Conservation (phyloP, 2,113 vertebrate genomes). For the Ctenomys sociabilis region DNA sequence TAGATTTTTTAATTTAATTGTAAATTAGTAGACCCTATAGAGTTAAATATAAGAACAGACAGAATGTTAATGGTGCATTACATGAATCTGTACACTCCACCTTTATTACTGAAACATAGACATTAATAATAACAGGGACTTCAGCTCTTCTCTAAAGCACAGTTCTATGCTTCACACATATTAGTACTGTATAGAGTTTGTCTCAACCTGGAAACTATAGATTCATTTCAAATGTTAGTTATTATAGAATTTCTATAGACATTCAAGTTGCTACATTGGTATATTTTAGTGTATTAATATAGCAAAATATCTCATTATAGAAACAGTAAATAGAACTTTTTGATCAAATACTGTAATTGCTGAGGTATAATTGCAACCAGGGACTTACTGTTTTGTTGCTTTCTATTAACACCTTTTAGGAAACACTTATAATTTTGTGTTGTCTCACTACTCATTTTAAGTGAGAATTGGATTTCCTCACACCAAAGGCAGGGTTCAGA, state of each 20-base stretch:
- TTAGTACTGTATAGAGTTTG: not conserved
- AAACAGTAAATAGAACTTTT: slow-evolving; percentile 16
- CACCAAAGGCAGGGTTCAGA: not conserved
- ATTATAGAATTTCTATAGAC: slow-evolving; percentile 12
- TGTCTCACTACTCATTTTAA: not conserved
- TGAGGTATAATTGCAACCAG: not conserved
- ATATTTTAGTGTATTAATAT: not conserved
- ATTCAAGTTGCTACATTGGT: not conserved
- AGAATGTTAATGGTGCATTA: slow-evolving; percentile 68
- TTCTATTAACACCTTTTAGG: not conserved
- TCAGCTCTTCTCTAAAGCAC: not conserved
- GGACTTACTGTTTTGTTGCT: not conserved
- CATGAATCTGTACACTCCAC: slow-evolving; percentile 55
- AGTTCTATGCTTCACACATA: not conserved
- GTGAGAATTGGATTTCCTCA: not conserved
- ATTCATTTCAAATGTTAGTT: not conserved
- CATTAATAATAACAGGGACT: slow-evolving; percentile 25
- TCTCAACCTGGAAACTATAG: not conserved
- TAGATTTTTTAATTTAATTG: slow-evolving; percentile 79
- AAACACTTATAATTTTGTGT: not conserved
- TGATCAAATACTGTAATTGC: not conserved
- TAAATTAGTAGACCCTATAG: slow-evolving; percentile 79
- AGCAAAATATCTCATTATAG: not conserved
- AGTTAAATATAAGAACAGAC: slow-evolving; percentile 73
- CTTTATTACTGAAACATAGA: slow-evolving; percentile 42